Conservation (phyloP, 2,888 invertebrate species). For the Meghimatium bilineatum region DNA sequence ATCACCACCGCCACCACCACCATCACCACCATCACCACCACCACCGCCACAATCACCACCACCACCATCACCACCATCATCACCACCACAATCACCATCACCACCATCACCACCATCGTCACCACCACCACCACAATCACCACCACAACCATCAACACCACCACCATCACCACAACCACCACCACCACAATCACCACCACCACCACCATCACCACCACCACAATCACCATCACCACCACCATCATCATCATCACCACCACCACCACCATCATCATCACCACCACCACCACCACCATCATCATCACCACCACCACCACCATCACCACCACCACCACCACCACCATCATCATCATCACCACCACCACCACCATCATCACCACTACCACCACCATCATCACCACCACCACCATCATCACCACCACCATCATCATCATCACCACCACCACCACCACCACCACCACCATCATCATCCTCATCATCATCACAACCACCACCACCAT, state of each 20-base stretch:
- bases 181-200: too few relatives aligned
- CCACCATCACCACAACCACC: too few relatives aligned
- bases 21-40: neutral
- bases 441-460: neutral
- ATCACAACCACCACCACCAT: too few relatives aligned
- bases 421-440: neutral
- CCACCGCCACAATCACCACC: neutral
- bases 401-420: neutral
- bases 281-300: slow-evolving; percentile 12
- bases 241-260: slow-evolving; percentile 28
- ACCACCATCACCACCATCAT: too few relatives aligned
- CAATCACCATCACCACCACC: neutral
- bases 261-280: slow-evolving; percentile 18
- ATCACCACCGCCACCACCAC: neutral
- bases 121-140: too few relatives aligned
- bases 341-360: neutral
- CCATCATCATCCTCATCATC: too few relatives aligned
- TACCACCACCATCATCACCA: neutral
- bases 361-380: neutral
- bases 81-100: too few relatives aligned
- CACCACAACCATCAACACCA: too few relatives aligned
- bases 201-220: too few relatives aligned
- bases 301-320: slow-evolving; percentile 18
- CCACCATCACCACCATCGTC: too few relatives aligned
- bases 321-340: neutral